These are phyloP conservation scores for Platanista minor DNA, from an alignment of 2,113 vertebrate genomes.

Conservation along the genomic window DNA sequence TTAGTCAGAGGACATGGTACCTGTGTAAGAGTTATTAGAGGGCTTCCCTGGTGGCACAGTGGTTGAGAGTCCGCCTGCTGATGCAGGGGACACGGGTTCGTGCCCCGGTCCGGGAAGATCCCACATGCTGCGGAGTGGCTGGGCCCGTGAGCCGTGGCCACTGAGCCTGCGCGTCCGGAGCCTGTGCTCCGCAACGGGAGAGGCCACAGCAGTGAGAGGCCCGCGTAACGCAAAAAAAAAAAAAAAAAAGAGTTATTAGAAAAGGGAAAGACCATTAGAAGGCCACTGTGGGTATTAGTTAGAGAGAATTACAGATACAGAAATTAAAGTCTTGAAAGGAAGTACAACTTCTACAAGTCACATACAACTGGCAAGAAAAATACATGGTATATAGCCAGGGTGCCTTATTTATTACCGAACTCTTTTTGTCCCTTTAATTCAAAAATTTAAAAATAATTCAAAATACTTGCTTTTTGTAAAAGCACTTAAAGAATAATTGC, in stretches of 20 bases:
- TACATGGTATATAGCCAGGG: not conserved
- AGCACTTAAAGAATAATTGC: not conserved
- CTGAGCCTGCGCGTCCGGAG: no score
- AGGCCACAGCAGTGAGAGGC: no score
- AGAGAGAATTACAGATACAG: not conserved
- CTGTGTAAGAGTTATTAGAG: not conserved
- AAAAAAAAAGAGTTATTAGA: not conserved
- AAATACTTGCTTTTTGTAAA: not conserved
- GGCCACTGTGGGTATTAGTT: not conserved
- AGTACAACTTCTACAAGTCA: conserved; percentile 2
- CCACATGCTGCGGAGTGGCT: no score
- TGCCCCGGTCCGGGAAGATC: no score
- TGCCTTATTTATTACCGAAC: conserved; percentile 2
- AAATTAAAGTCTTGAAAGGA: not conserved
- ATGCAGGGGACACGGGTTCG: no score
- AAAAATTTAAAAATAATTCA: not conserved
- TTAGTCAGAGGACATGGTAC: not conserved
- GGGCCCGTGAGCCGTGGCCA: no score
- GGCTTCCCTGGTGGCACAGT: no score
- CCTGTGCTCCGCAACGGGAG: no score
- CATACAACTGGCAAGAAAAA: not conserved
- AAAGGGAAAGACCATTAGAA: not conserved
- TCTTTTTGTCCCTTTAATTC: not conserved
- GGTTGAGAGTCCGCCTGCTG: no score
- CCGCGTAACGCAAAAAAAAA: no score